These are phyloP conservation scores for Euphonia xanthogaster DNA, from an alignment of 2,797 vertebrate genomes.

Conservation along the genomic window DNA sequence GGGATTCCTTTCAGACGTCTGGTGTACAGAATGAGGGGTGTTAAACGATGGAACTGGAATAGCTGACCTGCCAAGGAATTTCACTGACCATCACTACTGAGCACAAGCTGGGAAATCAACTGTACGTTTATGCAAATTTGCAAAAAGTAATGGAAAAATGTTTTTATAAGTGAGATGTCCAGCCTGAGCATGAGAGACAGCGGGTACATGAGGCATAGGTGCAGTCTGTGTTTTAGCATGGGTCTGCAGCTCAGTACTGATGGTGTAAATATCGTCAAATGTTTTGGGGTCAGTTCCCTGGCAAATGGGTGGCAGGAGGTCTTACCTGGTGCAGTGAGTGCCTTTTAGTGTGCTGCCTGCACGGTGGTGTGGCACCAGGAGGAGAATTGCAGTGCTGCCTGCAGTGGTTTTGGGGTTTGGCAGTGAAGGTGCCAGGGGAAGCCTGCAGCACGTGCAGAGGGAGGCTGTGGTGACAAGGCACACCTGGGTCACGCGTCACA, in stretches of 20 bases:
- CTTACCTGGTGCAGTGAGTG: rapidly evolving
- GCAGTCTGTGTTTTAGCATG: not conserved
- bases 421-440: no score
- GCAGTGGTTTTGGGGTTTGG: not conserved
- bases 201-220: rapidly evolving
- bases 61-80: not conserved
- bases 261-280: not conserved
- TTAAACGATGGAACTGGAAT: not conserved
- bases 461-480: not conserved
- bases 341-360: not conserved
- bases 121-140: not conserved
- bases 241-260: not conserved
- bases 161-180: not conserved
- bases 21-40: rapidly evolving
- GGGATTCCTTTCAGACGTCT: not conserved
- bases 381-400: not conserved
- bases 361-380: not conserved
- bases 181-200: no score
- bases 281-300: not conserved
- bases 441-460: not conserved
- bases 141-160: not conserved
- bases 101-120: not conserved
- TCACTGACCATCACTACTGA: not conserved
- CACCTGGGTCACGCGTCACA: rapidly evolving
- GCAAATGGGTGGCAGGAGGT: not conserved